phyloP scores from a whole-genome alignment of 2,888 invertebrate genomes.

The Phortica okadai region DNA sequence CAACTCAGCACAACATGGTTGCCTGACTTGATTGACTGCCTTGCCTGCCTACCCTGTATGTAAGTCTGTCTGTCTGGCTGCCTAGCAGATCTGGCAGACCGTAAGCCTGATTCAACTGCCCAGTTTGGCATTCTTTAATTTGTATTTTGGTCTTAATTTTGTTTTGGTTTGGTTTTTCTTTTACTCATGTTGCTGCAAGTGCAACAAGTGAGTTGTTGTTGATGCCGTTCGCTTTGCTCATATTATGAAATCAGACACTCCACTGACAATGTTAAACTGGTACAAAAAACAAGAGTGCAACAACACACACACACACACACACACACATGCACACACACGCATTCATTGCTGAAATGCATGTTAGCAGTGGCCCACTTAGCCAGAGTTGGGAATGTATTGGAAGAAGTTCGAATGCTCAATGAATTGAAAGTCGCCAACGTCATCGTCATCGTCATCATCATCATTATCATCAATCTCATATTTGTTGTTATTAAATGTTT shows the following conservation, averaged over 20 bases:
- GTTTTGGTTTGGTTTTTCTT: conserved; percentile 38
- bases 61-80: too few species aligned
- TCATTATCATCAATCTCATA: not conserved
- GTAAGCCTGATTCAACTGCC: not conserved
- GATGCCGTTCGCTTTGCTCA: conserved; percentile 9
- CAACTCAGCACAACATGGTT: not conserved
- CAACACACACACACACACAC: conserved; percentile 32
- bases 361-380: conserved; percentile 26
- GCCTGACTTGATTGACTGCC: not conserved
- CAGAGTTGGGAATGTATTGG: not conserved
- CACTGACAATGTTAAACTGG: conserved; percentile 20
- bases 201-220: conserved; percentile 8
- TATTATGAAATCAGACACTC: conserved; percentile 18
- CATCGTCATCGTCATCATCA: conserved; percentile 6
- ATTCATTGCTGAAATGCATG: conserved; percentile 10
- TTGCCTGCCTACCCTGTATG: not conserved
- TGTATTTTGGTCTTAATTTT: conserved; percentile 38
- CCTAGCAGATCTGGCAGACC: not conserved
- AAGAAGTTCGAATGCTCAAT: not conserved
- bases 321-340: conserved; percentile 24
- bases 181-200: conserved; percentile 19
- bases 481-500: not conserved
- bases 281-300: conserved; percentile 2
- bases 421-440: not conserved
- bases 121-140: conserved; percentile 25